Conservation (phyloP, 2,888 invertebrate species). For the Charanyca ferruginea region DNA sequence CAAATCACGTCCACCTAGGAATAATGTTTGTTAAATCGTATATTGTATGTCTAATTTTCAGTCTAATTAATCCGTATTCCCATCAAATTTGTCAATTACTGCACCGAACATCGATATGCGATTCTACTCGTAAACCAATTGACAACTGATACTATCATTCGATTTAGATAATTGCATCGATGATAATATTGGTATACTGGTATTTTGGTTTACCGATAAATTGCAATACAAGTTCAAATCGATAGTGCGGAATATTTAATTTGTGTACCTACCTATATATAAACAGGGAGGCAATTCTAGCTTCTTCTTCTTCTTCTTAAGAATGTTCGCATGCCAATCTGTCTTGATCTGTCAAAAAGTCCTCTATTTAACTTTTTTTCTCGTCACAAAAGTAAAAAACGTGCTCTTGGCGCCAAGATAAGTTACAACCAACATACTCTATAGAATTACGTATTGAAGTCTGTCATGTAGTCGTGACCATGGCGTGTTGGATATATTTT, state of each 20-base stretch:
- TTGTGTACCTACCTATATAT: not conserved
- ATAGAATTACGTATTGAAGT: no score
- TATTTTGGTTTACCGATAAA: conserved; percentile 41
- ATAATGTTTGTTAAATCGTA: no score
- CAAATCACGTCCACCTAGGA: not conserved
- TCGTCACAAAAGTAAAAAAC: no score
- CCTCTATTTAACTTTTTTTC: no score
- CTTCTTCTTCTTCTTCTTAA: no score
- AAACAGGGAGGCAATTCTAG: no score
- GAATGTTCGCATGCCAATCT: no score
- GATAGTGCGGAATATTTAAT: conserved; percentile 5
- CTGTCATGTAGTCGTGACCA: no score
- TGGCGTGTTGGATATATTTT: no score
- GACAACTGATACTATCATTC: conserved; percentile 55
- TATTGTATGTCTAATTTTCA: conserved; percentile 15
- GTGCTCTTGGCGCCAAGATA: no score
- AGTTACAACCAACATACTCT: no score
- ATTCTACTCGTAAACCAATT: conserved; percentile 51
- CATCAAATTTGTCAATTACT: conserved; percentile 55
- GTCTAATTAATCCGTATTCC: conserved; percentile 48
- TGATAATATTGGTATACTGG: conserved; percentile 38
- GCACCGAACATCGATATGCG: conserved; percentile 39
- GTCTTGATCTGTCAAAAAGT: no score
- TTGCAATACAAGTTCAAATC: conserved; percentile 9
- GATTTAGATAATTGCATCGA: conserved; percentile 47